Conservation (phyloP, 2,113 vertebrate genomes). For the Rousettus leschenaultii region DNA sequence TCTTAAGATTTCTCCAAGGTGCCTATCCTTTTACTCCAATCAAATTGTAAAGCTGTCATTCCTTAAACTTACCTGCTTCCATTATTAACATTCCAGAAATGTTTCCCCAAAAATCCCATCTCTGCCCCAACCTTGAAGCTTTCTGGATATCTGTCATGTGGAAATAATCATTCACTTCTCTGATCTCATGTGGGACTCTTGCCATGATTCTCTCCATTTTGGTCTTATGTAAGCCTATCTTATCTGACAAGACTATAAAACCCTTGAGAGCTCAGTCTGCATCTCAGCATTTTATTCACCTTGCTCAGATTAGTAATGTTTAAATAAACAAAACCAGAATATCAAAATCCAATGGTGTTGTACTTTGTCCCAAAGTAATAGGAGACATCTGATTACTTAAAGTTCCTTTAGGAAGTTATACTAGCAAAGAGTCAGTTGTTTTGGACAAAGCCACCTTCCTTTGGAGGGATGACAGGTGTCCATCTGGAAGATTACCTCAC, state of each 20-base stretch:
- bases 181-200: background rate
- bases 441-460: background rate
- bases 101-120: background rate
- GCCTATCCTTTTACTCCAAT: background rate
- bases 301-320: background rate
- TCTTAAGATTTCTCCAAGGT: background rate
- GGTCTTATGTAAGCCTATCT: background rate
- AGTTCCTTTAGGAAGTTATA: background rate
- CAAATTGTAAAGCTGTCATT: background rate
- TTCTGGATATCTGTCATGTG: background rate
- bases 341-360: background rate
- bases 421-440: background rate
- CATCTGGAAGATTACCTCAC: background rate
- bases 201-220: background rate
- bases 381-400: background rate
- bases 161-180: background rate
- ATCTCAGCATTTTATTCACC: background rate
- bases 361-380: background rate
- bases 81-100: background rate
- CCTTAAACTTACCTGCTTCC: background rate
- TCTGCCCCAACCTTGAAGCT: background rate
- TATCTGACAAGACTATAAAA: background rate
- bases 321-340: background rate
- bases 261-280: background rate
- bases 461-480: background rate